Evolutionary conservation across 2,113 vertebrate species (phyloP).

Genomic region (Uria lomvia): DNA sequence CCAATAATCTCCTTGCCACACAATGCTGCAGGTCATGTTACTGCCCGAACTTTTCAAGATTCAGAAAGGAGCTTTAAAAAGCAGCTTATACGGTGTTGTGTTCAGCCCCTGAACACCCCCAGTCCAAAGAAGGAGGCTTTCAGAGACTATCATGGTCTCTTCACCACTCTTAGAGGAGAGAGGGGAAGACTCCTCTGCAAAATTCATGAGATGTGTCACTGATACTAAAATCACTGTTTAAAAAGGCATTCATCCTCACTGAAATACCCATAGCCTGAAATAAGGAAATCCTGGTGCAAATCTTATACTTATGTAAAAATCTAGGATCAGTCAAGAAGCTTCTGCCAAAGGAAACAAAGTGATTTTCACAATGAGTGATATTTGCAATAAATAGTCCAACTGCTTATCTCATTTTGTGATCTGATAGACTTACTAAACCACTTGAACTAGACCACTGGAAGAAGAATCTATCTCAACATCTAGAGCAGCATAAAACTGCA

Average conservation of each 20-base stretch:
- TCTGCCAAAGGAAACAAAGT: background rate
- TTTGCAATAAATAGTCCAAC: background rate
- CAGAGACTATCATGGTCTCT: background rate
- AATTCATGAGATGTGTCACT: background rate
- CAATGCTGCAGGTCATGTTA: background rate
- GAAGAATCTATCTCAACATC: background rate
- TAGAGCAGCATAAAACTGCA: background rate
- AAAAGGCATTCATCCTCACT: background rate
- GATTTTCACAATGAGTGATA: background rate
- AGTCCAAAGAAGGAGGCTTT: background rate
- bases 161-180: background rate
- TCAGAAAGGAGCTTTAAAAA: background rate
- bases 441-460: background rate
- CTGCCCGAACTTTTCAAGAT: background rate
- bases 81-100: background rate
- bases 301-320: background rate
- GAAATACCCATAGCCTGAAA: background rate
- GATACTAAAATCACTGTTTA: background rate
- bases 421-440: background rate
- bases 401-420: background rate
- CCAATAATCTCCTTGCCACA: background rate
- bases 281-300: accelerated
- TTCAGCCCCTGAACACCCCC: background rate
- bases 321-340: background rate
- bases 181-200: background rate